These are phyloP conservation scores for Cryptus armator DNA, from an alignment of 2,888 invertebrate species.

Conservation along the genomic window DNA sequence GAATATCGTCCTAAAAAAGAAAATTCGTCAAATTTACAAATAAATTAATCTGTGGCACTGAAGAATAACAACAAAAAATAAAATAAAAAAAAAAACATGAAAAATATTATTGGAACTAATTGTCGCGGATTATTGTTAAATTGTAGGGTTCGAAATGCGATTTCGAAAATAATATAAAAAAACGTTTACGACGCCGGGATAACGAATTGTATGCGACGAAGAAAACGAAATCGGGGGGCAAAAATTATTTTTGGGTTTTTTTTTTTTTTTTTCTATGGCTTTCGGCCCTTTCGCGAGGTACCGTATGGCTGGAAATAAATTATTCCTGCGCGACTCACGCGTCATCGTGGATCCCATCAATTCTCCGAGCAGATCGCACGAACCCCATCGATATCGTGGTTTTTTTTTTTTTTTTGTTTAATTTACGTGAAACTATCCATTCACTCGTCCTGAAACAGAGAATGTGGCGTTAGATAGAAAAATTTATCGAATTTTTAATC, in stretches of 20 bases:
- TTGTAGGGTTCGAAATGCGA: constrained; percentile 37
- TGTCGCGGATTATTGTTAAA: constrained; percentile 36
- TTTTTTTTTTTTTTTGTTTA: constrained; percentile 39
- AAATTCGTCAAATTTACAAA: constrained; percentile 63
- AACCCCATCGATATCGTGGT: constrained; percentile 44
- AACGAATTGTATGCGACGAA: constrained; percentile 30
- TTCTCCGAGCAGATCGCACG: constrained; percentile 55
- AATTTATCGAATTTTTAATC: constrained; percentile 3
- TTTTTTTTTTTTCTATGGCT: constrained; percentile 63
- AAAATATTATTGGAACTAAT: constrained; percentile 45
- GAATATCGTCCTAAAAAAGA: constrained; percentile 33
- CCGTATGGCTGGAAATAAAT: constrained; percentile 66
- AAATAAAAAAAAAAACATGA: neutral
- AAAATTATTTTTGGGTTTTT: constrained; percentile 32
- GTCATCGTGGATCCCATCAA: constrained; percentile 48
- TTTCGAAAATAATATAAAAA: constrained; percentile 31
- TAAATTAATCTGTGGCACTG: constrained; percentile 65
- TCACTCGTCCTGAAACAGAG: constrained; percentile 82
- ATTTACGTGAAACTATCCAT: constrained; percentile 60
- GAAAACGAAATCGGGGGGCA: constrained; percentile 40
- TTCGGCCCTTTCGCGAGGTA: constrained; percentile 58
- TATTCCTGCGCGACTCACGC: constrained; percentile 52
- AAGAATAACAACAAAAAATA: constrained; percentile 23
- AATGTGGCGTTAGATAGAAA: constrained; percentile 32
- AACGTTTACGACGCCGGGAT: constrained; percentile 16